Base-by-base conservation (phyloP, 2,797 vertebrate genomes). In the Busarellus nigricollis region DNA sequence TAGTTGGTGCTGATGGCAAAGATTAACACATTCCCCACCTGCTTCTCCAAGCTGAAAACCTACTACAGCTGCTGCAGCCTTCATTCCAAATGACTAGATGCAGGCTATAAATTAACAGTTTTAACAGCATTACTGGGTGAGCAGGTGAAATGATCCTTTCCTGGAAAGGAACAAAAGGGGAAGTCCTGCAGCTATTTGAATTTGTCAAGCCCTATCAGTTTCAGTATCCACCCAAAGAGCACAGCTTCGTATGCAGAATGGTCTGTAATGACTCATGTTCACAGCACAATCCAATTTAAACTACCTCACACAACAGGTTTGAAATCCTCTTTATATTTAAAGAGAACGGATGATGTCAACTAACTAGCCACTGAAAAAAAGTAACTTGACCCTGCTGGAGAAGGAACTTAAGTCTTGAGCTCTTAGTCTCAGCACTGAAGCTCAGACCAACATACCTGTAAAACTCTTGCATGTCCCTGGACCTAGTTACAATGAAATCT, bases 101-200 rank as follows among this genome's bases (percentile, higher is more conserved):
- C 13, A 31, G 84, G 71, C 45, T 37, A 38, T 7, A 55, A 54
- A 47, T 26, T 4, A 59, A 15, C 28, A n/a, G 49, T 15, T 31
- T 33, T 7, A 25, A 11, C 10, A 28, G 37, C 9, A 2, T 24
- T 35, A 24, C 31, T n/a, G 72, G 12, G 21, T 8, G 38, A 66
- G 89, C 33, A 69, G 83, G 35, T 45, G 72, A 42, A 66, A 40
- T 1, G 18, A 31, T 12, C 40, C 28, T 42, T 94, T 89, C 92
- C 81, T 91, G 92, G 65, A 83, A 87, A 76, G 78, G 87, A 47
- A 80, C 84, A 70, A 65, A 79, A 91, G 90, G 94, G 92, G 87
- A 96, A 91, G 44, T 82, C 92, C 96, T 76, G 80, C 62, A 90
- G 92, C 83, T 49, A 74, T 90, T 58, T 76, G 58, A 80, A 67